Base-by-base conservation (phyloP, 2,797 vertebrate genomes). In the Poeciliopsis paucimaculata region DNA sequence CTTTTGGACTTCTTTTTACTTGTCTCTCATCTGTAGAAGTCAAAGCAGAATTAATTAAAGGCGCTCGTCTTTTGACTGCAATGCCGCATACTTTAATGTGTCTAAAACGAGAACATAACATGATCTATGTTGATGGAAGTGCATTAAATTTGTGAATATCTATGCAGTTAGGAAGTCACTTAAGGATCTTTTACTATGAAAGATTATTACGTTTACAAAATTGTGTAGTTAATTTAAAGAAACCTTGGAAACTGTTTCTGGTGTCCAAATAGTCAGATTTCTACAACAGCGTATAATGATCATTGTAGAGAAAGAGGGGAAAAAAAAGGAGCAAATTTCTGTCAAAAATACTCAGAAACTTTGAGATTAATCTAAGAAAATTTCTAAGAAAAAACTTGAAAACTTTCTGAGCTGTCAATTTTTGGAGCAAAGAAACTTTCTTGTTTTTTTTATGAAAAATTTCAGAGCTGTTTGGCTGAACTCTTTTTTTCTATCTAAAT, bases 1-100 rank as follows among this genome's bases (percentile, higher is more conserved):
- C 16, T 83, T 64, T 77, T 57, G n/a, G 73, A 31, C 72, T 77
- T 76, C 26, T 41, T 13, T 53, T 36, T 70, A 36, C 81, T 86
- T 73, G 51, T 16, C 64, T 23, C 5, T 81, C 36, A 34, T 49
- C 66, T 60, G 49, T 46, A 66, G 15, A 77, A 36, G 9, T 74
- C 77, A 43, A 51, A 70, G 66, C 39, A 68, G 64, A 57, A 55
- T 7, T 73, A 64, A 41, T 55, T 23, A 26, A 5, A 26, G 23
- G 34, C 9, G 23, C 36, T 41, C 9, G 36, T 3, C 34, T 57
- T 11, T 5, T n/a, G 10, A 57, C 26, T 57, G 26, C 5, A 41
- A 26, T 41, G 10, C 20, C 1, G 23, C 34, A 10, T 23, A 23
- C 8, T 68, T 66, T 39, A 66, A 4, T 2, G 7, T 11, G 36